These are phyloP conservation scores for Acanthoscelides obtectus DNA, from an alignment of 2,888 invertebrate genomes.

Conservation along the genomic window DNA sequence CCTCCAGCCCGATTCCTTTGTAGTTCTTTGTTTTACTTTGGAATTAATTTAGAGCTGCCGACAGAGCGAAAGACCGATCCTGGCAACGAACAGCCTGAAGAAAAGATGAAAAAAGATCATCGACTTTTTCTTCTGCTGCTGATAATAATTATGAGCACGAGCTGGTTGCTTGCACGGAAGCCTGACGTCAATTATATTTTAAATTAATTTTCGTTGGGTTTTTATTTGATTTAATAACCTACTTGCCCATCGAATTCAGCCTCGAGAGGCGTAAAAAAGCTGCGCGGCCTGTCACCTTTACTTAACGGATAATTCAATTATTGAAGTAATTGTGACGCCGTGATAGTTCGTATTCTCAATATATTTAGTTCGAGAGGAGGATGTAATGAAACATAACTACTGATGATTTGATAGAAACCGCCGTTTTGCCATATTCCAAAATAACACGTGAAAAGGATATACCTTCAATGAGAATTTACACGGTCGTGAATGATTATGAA, in stretches of 20 bases:
- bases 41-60: neutral
- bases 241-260: neutral
- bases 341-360: too few relatives aligned
- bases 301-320: neutral
- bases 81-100: neutral
- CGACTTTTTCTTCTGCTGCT: neutral
- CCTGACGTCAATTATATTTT: neutral
- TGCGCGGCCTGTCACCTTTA: neutral
- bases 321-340: neutral
- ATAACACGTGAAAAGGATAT: too few relatives aligned
- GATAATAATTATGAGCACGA: neutral
- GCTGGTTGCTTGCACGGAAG: neutral
- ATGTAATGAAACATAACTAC: too few relatives aligned
- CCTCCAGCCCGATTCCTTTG: neutral
- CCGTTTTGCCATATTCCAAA: too few relatives aligned
- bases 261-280: neutral
- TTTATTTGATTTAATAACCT: neutral
- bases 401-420: too few relatives aligned
- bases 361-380: too few relatives aligned
- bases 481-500: too few relatives aligned
- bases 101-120: neutral
- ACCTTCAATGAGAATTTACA: too few relatives aligned
- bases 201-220: neutral
- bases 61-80: neutral
- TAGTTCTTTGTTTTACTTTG: neutral